phyloP scores from a whole-genome alignment of 2,797 vertebrate genomes.

The Gambusia yucatana region DNA sequence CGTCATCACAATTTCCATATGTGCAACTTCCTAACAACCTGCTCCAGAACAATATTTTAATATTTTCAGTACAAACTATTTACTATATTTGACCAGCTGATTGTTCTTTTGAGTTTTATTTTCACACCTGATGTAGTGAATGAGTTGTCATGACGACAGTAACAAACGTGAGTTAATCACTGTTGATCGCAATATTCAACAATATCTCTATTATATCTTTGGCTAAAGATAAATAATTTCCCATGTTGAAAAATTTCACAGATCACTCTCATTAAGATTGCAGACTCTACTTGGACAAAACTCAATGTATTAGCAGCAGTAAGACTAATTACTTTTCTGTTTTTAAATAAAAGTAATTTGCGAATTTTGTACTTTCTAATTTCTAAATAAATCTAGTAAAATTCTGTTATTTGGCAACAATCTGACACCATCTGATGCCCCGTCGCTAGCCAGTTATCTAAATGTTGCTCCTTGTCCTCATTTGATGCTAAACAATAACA shows the following conservation, averaged over 20 bases:
- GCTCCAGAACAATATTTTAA: background rate
- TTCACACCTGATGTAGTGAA: background rate
- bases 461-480: slow-evolving; percentile 1
- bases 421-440: background rate
- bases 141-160: background rate
- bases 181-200: background rate
- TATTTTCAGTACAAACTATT: background rate
- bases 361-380: background rate
- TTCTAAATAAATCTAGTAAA: background rate
- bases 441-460: background rate
- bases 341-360: background rate
- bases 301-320: background rate
- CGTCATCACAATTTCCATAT: background rate
- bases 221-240: background rate
- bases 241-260: background rate
- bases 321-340: background rate
- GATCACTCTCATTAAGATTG: background rate
- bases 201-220: background rate
- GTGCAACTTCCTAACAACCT: background rate
- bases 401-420: background rate
- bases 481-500: background rate
- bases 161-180: background rate
- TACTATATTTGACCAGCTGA: background rate
- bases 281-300: background rate
- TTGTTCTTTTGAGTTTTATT: background rate